phyloP scores from a whole-genome alignment of 2,113 vertebrate species.

The Noturus placidus region DNA sequence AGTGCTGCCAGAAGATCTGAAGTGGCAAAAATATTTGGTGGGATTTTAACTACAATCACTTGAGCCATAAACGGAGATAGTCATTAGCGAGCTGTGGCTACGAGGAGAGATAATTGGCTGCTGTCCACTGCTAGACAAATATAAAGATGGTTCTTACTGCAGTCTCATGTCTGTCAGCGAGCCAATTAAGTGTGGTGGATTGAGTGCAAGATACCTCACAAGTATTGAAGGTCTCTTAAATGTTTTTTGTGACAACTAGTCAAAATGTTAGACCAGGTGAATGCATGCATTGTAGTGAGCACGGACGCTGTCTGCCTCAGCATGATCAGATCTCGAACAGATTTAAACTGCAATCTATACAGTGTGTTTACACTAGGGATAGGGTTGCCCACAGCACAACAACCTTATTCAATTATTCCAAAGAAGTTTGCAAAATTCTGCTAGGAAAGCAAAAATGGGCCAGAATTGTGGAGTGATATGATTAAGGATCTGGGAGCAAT shows the following conservation, averaged over 20 bases:
- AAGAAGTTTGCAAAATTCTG: slow-evolving; percentile 7
- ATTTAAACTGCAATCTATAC: background rate
- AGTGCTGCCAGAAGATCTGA: slow-evolving; percentile 35
- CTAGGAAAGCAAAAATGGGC: background rate
- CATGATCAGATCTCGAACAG: background rate
- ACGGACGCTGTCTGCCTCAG: background rate
- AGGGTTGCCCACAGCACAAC: background rate
- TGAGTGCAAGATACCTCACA: slow-evolving; percentile 19
- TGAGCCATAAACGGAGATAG: slow-evolving; percentile 32
- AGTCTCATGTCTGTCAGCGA: slow-evolving; percentile 56
- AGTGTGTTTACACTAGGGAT: background rate
- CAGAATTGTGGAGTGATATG: background rate
- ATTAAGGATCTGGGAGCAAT: slow-evolving; percentile 17
- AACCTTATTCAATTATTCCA: slow-evolving; percentile 10
- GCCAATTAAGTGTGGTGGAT: slow-evolving; percentile 61
- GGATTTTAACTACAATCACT: slow-evolving; percentile 36
- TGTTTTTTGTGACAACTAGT: slow-evolving; percentile 11
- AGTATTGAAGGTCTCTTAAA: background rate
- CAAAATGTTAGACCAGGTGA: background rate
- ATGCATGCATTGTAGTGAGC: background rate
- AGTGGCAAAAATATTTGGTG: slow-evolving; percentile 39
- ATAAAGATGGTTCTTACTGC: slow-evolving; percentile 52
- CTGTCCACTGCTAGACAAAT: slow-evolving; percentile 34
- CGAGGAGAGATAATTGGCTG: slow-evolving; percentile 54
- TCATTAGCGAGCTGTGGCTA: slow-evolving; percentile 50